These are phyloP conservation scores for Vulpes lagopus DNA, from an alignment of 2,113 vertebrate genomes.

Conservation along the genomic window DNA sequence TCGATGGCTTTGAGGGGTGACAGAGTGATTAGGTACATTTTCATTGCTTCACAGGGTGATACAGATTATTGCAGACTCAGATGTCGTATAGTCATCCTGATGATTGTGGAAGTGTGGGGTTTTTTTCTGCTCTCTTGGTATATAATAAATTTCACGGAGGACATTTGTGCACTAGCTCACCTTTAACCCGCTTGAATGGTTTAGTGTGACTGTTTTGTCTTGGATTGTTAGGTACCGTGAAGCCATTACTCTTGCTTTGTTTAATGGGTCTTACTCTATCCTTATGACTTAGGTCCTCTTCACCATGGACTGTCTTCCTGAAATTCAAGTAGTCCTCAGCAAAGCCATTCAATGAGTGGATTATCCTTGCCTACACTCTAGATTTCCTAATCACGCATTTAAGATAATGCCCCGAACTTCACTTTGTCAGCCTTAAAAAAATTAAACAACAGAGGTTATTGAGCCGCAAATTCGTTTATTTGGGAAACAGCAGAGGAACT, in stretches of 20 bases:
- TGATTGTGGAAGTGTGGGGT: background rate
- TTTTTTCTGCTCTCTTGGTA: background rate
- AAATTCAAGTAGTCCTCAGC: background rate
- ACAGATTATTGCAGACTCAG: background rate
- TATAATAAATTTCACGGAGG: background rate
- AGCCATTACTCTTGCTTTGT: background rate
- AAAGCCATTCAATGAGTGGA: background rate
- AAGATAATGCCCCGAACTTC: background rate
- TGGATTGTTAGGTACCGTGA: background rate
- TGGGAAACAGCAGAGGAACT: background rate
- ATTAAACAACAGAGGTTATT: background rate
- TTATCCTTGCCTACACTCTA: background rate
- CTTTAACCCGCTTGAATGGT: background rate
- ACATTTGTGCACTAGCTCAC: background rate
- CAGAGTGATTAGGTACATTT: background rate
- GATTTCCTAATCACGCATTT: background rate
- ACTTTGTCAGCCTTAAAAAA: background rate
- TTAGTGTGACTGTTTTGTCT: background rate
- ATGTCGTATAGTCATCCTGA: background rate
- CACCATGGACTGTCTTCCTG: background rate
- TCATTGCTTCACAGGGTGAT: background rate
- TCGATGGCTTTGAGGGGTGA: background rate
- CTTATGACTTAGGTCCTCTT: background rate
- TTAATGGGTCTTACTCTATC: background rate
- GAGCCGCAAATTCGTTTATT: background rate